Conservation (phyloP, 1,140 invertebrate species). For the Dendrolimus punctatus region DNA sequence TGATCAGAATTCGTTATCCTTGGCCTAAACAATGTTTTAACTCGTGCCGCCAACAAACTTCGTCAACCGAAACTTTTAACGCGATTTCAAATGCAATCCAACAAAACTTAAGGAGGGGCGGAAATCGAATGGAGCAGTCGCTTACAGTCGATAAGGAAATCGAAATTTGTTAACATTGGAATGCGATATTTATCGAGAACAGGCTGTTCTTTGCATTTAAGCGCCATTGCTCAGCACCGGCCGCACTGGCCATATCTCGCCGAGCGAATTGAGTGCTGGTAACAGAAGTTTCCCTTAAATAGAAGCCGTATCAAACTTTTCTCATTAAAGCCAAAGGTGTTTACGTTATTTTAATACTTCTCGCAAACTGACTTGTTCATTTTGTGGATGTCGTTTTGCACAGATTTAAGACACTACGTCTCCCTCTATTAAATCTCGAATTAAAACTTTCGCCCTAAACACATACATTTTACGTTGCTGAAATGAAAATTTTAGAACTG, state of each 20-base stretch:
- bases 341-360: constrained; percentile 61
- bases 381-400: background rate
- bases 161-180: constrained; percentile 53
- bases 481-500: no score
- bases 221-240: constrained; percentile 22
- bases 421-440: background rate
- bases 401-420: background rate
- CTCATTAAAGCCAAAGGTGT: constrained; percentile 68
- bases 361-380: constrained; percentile 35
- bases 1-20: constrained; percentile 24
- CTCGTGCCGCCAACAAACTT: constrained; percentile 26
- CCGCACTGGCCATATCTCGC: constrained; percentile 23
- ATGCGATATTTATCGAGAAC: constrained; percentile 20
- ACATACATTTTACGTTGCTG: no score
- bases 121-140: constrained; percentile 32
- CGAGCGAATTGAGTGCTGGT: constrained; percentile 55
- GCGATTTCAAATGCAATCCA: constrained; percentile 45
- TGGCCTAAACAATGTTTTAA: constrained; percentile 30
- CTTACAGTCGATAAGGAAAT: constrained; percentile 31
- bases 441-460: constrained; percentile 2
- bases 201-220: no score
- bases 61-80: constrained; percentile 45
- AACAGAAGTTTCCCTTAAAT: constrained; percentile 65
- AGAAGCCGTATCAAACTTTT: constrained; percentile 66
- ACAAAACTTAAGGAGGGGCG: constrained; percentile 33